These are phyloP conservation scores for Heliconius melpomene DNA, from an alignment of 1,140 invertebrate genomes.

Conservation along the genomic window DNA sequence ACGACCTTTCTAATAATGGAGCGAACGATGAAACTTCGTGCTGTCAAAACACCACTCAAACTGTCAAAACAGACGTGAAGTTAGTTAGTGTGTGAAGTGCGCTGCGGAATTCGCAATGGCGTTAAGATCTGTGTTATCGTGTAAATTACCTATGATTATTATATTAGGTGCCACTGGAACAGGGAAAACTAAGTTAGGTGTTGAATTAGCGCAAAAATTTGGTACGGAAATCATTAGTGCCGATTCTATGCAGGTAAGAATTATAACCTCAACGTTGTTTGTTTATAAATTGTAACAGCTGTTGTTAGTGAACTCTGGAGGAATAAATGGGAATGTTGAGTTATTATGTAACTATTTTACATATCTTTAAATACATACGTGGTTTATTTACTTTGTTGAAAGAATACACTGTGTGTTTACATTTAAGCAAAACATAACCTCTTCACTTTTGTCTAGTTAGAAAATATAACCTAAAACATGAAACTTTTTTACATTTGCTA, in stretches of 20 bases:
- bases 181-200: slow-evolving; percentile 97
- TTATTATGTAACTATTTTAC: neutral
- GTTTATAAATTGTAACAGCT: slow-evolving; percentile 21
- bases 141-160: slow-evolving; percentile 88
- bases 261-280: slow-evolving; percentile 65
- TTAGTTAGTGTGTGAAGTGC: slow-evolving; percentile 72
- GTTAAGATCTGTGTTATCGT: slow-evolving; percentile 64
- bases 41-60: slow-evolving; percentile 54
- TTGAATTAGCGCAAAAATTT: slow-evolving; percentile 94
- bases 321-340: neutral
- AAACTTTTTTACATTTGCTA: neutral
- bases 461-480: slow-evolving; percentile 3
- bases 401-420: neutral
- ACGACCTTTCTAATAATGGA: slow-evolving; percentile 46
- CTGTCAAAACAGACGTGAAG: slow-evolving; percentile 73
- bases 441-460: neutral
- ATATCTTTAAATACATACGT: neutral
- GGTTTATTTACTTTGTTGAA: neutral
- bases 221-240: slow-evolving; percentile 98
- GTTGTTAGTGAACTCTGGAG: neutral
- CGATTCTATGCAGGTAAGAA: slow-evolving; percentile 98
- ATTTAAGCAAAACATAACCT: slow-evolving; percentile 33
- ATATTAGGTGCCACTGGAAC: slow-evolving; percentile 97
- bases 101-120: slow-evolving; percentile 63
- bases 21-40: slow-evolving; percentile 32